A percentile compares a stretch with the other conserved stretches of the same genome.
Evolutionary conservation across 2,797 vertebrate species (phyloP).

Genomic region (Sarcoramphus papa): DNA sequence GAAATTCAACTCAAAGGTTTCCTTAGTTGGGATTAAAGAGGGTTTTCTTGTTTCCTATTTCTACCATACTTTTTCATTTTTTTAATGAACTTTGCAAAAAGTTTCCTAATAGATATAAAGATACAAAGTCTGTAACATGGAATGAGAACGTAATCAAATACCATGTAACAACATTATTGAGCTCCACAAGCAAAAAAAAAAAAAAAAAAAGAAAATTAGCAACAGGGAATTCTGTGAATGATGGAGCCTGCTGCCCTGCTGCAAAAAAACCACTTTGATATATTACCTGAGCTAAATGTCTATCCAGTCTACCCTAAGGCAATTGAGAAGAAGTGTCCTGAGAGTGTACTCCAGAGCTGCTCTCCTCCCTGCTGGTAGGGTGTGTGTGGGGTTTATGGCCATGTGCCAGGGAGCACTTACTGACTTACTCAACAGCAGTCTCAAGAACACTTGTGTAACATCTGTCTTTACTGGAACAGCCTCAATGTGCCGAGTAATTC

Average conservation of each 20-base stretch:
- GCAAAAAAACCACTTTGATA: accelerated
- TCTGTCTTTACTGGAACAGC: neutral
- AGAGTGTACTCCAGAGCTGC: neutral
- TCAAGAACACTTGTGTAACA: neutral
- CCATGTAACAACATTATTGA: neutral
- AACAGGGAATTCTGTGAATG: neutral
- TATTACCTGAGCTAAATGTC: neutral
- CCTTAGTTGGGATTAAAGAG: neutral
- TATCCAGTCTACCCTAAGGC: neutral
- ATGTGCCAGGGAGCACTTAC: neutral
- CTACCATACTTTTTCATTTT: neutral
- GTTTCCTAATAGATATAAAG: neutral
- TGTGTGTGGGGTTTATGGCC: neutral
- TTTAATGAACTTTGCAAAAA: neutral
- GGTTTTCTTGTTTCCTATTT: neutral
- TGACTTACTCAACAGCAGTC: neutral
- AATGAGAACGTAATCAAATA: neutral
- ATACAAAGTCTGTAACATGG: neutral
- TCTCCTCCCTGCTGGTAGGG: neutral
- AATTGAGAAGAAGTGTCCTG: neutral
- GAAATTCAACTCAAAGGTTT: neutral
- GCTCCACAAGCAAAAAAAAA: neutral
- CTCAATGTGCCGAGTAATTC: neutral
- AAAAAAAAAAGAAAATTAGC: no score
- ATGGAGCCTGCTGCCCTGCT: neutral